Conservation (phyloP, 2,888 invertebrate genomes). For the Drosophila histrio region DNA sequence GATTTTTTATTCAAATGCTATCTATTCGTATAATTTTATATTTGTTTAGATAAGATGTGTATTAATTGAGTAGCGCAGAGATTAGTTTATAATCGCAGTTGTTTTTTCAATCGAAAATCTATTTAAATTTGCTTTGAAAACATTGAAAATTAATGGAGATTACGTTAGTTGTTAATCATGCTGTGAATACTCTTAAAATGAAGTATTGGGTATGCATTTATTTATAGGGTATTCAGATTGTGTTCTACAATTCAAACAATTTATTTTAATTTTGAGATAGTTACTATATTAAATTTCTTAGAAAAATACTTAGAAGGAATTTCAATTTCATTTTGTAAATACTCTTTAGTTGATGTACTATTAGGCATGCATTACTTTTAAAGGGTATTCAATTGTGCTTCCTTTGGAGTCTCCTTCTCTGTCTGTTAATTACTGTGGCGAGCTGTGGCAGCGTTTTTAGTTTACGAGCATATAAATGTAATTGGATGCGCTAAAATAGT, state of each 20-base stretch:
- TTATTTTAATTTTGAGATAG: not conserved
- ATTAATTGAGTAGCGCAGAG: slow-evolving; percentile 31
- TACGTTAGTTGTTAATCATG: too few relatives aligned
- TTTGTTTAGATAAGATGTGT: slow-evolving; percentile 50
- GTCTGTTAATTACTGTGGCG: slow-evolving; percentile 67
- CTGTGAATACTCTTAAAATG: not conserved
- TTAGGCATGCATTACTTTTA: not conserved
- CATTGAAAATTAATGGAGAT: not conserved
- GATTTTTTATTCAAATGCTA: slow-evolving; percentile 45
- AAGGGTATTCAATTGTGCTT: not conserved
- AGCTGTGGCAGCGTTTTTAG: slow-evolving; percentile 72
- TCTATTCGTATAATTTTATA: slow-evolving; percentile 12
- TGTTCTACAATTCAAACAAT: not conserved
- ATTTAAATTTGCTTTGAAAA: not conserved
- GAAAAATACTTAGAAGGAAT: not conserved
- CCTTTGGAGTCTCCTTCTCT: not conserved
- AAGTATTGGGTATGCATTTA: not conserved
- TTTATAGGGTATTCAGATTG: not conserved
- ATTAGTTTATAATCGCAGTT: slow-evolving; percentile 18
- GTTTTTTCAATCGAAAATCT: not conserved
- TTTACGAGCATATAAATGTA: slow-evolving; percentile 82
- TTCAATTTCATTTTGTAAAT: not conserved
- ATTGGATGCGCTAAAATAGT: slow-evolving; percentile 81
- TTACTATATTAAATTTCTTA: not conserved
- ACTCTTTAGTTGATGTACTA: not conserved